Conservation (phyloP, 2,113 vertebrate species). For the Patagioenas fasciata region DNA sequence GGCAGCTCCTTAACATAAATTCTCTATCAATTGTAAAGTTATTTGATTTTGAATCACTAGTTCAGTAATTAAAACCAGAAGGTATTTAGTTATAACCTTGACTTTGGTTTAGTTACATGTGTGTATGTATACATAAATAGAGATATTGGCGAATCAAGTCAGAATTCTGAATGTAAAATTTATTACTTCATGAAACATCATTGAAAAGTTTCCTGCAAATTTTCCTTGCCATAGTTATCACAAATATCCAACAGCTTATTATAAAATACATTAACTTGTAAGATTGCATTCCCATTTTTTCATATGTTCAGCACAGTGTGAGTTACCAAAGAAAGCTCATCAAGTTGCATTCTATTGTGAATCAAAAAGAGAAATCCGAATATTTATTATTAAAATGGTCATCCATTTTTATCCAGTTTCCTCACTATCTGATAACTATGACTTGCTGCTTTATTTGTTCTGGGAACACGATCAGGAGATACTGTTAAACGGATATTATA, state of each 20-base stretch:
- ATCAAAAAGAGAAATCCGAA: background rate
- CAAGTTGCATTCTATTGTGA: background rate
- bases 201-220: background rate
- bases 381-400: background rate
- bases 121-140: background rate
- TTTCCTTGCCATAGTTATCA: background rate
- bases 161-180: background rate
- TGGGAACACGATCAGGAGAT: background rate
- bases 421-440: background rate
- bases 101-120: background rate
- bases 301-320: background rate
- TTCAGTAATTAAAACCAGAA: background rate
- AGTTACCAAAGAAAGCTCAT: background rate
- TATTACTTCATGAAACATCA: background rate
- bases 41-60: background rate
- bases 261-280: background rate
- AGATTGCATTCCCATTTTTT: background rate
- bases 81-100: background rate
- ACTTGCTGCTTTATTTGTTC: background rate
- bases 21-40: background rate
- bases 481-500: conserved; percentile 5
- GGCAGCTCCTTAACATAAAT: background rate
- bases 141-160: background rate
- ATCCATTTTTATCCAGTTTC: conserved; percentile 2
- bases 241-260: background rate